Conservation (phyloP, 2,113 vertebrate species). For the Echinops telfairi region DNA sequence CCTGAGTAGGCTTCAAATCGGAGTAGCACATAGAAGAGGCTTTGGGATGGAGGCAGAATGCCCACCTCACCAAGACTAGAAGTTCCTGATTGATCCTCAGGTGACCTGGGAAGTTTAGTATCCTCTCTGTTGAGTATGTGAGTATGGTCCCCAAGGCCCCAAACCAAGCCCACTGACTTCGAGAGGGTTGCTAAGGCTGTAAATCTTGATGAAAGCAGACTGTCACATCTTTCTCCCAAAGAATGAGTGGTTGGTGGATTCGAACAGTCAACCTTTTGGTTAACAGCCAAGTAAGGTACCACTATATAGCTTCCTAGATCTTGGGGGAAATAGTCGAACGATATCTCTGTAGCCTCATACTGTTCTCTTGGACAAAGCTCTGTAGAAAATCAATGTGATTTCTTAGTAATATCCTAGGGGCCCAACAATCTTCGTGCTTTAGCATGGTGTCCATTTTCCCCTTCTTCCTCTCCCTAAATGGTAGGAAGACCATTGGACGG, state of each 20-base stretch:
- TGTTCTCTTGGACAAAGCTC: neutral
- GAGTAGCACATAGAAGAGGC: neutral
- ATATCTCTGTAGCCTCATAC: neutral
- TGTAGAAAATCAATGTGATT: slow-evolving; percentile 10
- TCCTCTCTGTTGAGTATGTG: neutral
- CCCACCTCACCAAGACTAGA: neutral
- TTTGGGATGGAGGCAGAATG: slow-evolving; percentile 1
- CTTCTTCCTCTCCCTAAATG: slow-evolving; percentile 46
- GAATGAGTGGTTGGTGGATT: too few relatives aligned
- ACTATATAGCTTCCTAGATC: neutral
- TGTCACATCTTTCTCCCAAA: too few relatives aligned
- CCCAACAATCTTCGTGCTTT: slow-evolving; percentile 16
- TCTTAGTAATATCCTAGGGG: slow-evolving; percentile 14
- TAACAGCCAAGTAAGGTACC: too few relatives aligned
- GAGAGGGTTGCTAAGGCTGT: too few relatives aligned
- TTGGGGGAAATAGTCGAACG: neutral
- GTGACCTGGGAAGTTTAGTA: neutral
- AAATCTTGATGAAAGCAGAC: too few relatives aligned
- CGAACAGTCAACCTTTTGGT: too few relatives aligned
- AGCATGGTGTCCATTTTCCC: slow-evolving; percentile 30
- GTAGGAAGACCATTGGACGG: slow-evolving; percentile 6
- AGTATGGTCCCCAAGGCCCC: too few relatives aligned
- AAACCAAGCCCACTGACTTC: too few relatives aligned
- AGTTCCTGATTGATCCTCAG: slow-evolving; percentile 18
- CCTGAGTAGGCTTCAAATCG: neutral